Percentiles rank a stretch among this genome's conserved stretches.
Evolutionary conservation across 92 coral and sea anemone genomes (phyloP).

Genomic region (Heteractis magnifica): DNA sequence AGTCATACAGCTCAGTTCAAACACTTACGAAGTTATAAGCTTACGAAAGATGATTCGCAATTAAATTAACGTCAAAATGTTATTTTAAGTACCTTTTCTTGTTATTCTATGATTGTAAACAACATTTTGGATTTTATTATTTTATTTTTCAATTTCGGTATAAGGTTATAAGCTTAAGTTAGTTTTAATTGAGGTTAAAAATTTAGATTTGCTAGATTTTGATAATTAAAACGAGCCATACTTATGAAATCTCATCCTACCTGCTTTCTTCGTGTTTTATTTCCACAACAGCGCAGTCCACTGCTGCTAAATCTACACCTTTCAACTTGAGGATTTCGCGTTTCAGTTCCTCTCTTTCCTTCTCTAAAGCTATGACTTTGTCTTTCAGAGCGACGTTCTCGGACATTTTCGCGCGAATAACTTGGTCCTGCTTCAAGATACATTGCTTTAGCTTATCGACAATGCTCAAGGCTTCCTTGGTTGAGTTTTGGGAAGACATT

Average conservation of each 20-base stretch:
- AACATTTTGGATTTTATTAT: neutral
- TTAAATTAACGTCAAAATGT: neutral
- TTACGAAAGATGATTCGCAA: neutral
- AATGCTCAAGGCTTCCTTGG: conserved; percentile 68
- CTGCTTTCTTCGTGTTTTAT: conserved; percentile 32
- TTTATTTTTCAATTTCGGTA: neutral
- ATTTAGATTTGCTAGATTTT: too few relatives aligned
- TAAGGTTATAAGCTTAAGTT: neutral
- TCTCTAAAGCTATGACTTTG: conserved; percentile 52
- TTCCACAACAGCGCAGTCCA: conserved; percentile 12
- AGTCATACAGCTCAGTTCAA: neutral
- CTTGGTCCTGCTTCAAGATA: conserved; percentile 81
- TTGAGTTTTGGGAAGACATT: conserved; percentile 71
- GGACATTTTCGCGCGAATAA: conserved; percentile 56
- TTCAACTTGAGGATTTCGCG: conserved; percentile 25
- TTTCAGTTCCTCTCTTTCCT: conserved; percentile 68
- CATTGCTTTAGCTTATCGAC: conserved; percentile 66
- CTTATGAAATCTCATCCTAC: neutral
- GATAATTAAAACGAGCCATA: neutral
- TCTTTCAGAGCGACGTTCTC: conserved; percentile 53
- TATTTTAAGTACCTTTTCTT: neutral
- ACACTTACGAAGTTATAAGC: neutral
- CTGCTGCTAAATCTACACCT: conserved; percentile 21
- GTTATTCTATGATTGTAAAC: neutral
- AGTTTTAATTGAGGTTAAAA: too few relatives aligned